phyloP scores from a whole-genome alignment of 2,888 invertebrate species.

The Capitulum mitella region DNA sequence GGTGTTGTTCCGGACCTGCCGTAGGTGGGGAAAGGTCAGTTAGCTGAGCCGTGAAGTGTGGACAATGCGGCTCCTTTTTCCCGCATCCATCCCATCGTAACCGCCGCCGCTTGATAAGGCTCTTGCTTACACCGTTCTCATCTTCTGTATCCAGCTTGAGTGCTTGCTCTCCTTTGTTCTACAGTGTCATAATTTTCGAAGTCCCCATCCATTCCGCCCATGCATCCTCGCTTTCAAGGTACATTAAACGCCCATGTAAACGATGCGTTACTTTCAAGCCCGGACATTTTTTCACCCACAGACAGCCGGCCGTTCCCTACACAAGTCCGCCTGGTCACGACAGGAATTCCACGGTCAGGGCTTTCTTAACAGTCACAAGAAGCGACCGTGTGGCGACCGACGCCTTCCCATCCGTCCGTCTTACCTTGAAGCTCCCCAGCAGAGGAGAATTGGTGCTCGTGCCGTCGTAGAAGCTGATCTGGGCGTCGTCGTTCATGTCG shows the following conservation, averaged over 20 bases:
- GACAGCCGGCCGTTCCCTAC: not conserved
- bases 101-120: too few species aligned
- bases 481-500: constrained; percentile 55
- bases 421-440: constrained; percentile 14
- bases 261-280: too few species aligned
- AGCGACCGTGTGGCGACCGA: not conserved
- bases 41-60: not conserved
- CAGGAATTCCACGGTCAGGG: not conserved
- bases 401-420: not conserved
- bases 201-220: too few species aligned
- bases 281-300: not conserved
- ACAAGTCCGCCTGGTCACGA: not conserved
- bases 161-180: not conserved
- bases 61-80: not conserved
- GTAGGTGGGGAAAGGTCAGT: not conserved
- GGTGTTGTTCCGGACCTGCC: constrained; percentile 67
- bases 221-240: too few species aligned
- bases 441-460: constrained; percentile 61
- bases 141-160: not conserved
- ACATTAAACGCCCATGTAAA: too few species aligned
- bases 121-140: too few species aligned
- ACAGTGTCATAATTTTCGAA: not conserved
- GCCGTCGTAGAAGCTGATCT: constrained; percentile 71
- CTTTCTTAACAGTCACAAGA: not conserved
- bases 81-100: not conserved